These are phyloP conservation scores for Paradisaea rubra DNA, from an alignment of 2,113 vertebrate genomes.

Conservation along the genomic window DNA sequence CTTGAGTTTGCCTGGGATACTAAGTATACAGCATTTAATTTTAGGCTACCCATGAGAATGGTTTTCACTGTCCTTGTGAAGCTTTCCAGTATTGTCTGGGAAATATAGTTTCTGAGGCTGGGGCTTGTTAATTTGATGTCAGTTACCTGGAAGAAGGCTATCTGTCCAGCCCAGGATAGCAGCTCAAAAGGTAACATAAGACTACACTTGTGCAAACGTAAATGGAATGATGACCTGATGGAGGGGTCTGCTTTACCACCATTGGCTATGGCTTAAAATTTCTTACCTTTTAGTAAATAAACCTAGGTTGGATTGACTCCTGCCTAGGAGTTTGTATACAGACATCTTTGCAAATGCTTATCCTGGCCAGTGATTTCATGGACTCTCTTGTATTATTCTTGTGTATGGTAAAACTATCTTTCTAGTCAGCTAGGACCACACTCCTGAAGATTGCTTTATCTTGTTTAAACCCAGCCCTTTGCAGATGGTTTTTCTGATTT, in stretches of 20 bases:
- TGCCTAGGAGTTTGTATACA: neutral
- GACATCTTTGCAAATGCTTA: neutral
- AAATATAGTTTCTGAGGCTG: neutral
- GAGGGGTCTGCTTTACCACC: neutral
- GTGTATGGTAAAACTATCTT: neutral
- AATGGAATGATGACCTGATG: neutral
- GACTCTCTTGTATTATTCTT: neutral
- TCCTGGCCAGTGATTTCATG: accelerated
- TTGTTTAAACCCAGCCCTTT: neutral
- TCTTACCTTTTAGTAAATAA: neutral
- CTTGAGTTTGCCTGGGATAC: neutral
- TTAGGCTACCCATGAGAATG: neutral
- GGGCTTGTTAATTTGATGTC: neutral
- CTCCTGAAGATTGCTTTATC: neutral
- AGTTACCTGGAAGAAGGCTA: neutral
- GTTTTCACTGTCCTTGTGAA: neutral
- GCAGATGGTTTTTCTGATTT: neutral
- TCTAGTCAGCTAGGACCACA: neutral
- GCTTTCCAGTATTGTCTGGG: neutral
- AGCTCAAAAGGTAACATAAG: neutral
- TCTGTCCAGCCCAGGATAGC: neutral
- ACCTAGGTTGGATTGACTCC: neutral
- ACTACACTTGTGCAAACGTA: neutral
- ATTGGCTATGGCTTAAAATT: neutral
- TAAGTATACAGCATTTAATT: neutral